These are phyloP conservation scores for Drosophila meridiana DNA, from an alignment of 2,888 invertebrate genomes.

Conservation along the genomic window DNA sequence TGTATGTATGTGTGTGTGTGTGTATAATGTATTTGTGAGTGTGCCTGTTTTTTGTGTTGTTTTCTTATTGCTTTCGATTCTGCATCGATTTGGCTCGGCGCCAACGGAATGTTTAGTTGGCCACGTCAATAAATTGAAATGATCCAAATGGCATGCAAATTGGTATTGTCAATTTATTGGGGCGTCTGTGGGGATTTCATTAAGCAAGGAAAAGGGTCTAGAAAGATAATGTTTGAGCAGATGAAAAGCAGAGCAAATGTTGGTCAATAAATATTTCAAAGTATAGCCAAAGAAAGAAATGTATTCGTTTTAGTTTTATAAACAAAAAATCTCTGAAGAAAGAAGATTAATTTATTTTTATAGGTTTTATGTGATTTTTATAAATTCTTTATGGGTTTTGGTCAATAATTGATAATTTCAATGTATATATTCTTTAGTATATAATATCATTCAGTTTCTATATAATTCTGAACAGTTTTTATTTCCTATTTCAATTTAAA, in stretches of 20 bases:
- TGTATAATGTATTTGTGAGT: constrained; percentile 21
- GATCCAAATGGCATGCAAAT: constrained; percentile 62
- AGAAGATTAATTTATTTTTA: neutral
- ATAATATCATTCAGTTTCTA: neutral
- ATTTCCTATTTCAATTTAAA: neutral
- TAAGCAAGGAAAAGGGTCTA: neutral
- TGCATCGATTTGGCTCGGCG: constrained; percentile 70
- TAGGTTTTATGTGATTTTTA: neutral
- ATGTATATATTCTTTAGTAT: neutral
- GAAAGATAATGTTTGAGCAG: neutral
- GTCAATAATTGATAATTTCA: neutral
- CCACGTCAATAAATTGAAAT: constrained; percentile 69
- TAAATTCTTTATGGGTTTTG: neutral
- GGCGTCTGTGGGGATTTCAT: constrained; percentile 34
- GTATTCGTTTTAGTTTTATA: neutral
- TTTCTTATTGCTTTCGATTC: constrained; percentile 46
- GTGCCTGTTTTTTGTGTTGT: constrained; percentile 26
- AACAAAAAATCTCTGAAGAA: neutral
- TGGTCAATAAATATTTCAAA: neutral
- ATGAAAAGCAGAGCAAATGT: neutral
- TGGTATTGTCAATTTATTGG: constrained; percentile 42
- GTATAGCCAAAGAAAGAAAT: neutral
- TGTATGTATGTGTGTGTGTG: constrained; percentile 29
- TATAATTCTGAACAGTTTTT: too few relatives aligned
- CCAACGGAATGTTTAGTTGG: constrained; percentile 71